Conservation (phyloP, 2,888 invertebrate species). For the Leistus spinibarbis region DNA sequence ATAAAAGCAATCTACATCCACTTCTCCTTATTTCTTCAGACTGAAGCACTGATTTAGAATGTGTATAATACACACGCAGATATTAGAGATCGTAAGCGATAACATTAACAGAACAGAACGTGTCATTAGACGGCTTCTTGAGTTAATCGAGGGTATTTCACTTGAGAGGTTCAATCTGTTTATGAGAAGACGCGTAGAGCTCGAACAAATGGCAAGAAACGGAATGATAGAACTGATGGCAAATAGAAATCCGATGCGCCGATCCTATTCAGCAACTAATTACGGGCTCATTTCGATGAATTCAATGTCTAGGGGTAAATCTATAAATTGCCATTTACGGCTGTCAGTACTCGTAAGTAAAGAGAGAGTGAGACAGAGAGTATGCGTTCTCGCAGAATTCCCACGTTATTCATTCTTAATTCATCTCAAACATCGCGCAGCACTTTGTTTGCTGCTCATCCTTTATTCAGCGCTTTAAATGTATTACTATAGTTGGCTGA, state of each 20-base stretch:
- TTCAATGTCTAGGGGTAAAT: constrained; percentile 31
- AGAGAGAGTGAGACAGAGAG: no score
- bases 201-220: neutral
- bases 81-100: neutral
- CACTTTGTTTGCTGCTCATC: constrained; percentile 55
- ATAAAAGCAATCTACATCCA: no score
- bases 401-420: constrained; percentile 53
- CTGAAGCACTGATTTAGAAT: no score
- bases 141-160: neutral
- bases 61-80: no score
- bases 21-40: no score
- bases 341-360: neutral
- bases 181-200: neutral
- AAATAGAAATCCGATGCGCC: neutral
- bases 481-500: constrained; percentile 49
- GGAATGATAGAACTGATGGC: neutral
- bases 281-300: constrained; percentile 33
- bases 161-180: neutral
- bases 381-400: constrained; percentile 43
- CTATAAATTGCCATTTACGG: constrained; percentile 37
- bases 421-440: constrained; percentile 52
- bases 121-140: neutral
- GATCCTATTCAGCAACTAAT: constrained; percentile 36
- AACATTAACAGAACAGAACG: neutral
- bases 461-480: constrained; percentile 53